phyloP scores from a whole-genome alignment of 2,113 vertebrate species.

The Paramormyrops kingsleyae region DNA sequence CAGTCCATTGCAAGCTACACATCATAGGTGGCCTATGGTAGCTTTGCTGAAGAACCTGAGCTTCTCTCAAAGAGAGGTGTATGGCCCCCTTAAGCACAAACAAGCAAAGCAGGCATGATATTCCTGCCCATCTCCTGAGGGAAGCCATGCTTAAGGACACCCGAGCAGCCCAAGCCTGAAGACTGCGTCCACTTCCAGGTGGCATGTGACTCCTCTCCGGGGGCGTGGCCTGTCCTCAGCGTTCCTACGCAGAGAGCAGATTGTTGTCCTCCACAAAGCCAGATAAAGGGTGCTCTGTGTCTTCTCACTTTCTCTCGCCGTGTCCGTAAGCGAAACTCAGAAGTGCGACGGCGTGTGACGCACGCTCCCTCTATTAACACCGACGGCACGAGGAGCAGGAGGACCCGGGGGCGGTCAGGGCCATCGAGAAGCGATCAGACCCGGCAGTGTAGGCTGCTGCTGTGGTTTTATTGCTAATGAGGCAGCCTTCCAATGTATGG shows the following conservation, averaged over 20 bases:
- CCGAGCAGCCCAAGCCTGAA: background rate
- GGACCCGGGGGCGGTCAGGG: background rate
- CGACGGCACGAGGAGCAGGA: too few relatives aligned
- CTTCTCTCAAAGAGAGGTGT: background rate
- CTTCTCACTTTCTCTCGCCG: background rate
- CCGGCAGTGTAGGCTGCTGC: background rate
- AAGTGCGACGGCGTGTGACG: background rate
- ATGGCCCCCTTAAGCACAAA: background rate
- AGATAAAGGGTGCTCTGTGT: slow-evolving; percentile 13
- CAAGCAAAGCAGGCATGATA: background rate
- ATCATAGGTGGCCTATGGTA: background rate
- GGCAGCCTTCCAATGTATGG: background rate
- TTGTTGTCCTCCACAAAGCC: background rate
- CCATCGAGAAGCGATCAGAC: background rate
- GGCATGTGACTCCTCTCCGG: background rate
- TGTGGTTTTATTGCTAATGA: slow-evolving; percentile 3
- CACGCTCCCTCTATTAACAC: background rate
- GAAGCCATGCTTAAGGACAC: background rate
- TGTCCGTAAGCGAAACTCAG: background rate
- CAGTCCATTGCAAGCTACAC: background rate
- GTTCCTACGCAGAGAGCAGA: background rate
- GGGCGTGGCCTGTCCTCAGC: background rate
- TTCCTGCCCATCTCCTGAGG: background rate
- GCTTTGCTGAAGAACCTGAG: too few relatives aligned
- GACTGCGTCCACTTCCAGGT: background rate